Conservation (phyloP, 2,888 invertebrate genomes). For the Plusia festucae region DNA sequence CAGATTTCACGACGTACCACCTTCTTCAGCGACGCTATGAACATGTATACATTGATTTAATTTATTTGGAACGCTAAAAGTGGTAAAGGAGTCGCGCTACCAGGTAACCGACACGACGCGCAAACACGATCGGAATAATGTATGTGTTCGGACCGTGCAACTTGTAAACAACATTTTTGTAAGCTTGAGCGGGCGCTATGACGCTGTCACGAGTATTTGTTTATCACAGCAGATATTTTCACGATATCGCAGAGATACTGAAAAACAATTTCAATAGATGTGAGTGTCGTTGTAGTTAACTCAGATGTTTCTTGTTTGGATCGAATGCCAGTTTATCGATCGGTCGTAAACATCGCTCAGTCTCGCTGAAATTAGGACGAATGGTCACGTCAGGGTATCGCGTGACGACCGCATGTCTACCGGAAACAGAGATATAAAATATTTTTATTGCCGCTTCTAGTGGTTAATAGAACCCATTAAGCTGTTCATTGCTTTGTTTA, state of each 20-base stretch:
- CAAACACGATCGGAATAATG: constrained; percentile 61
- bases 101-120: constrained; percentile 50
- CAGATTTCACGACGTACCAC: constrained; percentile 74
- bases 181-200: constrained; percentile 17
- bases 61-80: constrained; percentile 58
- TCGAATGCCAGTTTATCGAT: constrained; percentile 62
- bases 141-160: constrained; percentile 45
- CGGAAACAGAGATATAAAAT: constrained; percentile 76
- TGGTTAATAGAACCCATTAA: constrained; percentile 77
- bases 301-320: constrained; percentile 48
- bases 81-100: constrained; percentile 28
- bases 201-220: constrained; percentile 47
- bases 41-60: constrained; percentile 71
- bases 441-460: constrained; percentile 78
- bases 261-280: constrained; percentile 48
- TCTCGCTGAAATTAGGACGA: constrained; percentile 73
- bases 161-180: constrained; percentile 49
- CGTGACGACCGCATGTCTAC: constrained; percentile 72
- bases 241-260: constrained; percentile 20
- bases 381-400: constrained; percentile 72
- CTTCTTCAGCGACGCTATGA: constrained; percentile 52
- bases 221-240: constrained; percentile 38
- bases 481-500: constrained; percentile 76
- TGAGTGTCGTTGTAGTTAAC: constrained; percentile 34
- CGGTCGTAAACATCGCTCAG: constrained; percentile 60